Base-by-base conservation (phyloP, 2,113 vertebrate species). In the Columbina picui region DNA sequence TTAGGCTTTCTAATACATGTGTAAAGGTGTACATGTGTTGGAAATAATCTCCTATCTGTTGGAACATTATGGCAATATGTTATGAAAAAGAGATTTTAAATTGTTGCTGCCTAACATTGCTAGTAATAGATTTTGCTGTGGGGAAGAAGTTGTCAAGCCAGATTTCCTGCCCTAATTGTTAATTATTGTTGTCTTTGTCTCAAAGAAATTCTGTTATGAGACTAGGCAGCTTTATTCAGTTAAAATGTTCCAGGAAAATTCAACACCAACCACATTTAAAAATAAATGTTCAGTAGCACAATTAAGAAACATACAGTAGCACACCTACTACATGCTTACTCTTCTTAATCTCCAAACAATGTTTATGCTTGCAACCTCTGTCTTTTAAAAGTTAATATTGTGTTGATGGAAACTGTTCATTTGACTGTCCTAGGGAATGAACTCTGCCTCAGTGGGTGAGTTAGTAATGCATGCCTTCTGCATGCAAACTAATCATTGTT, bases 121-220 rank as follows among this genome's bases (percentile, higher is more conserved):
- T 91, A 70, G 84, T 82, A 93, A 92, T 94, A 92, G 80, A 93
- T 93, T 97, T 96, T 94, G 59, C 92, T 95, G 81, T 90, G 38
- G 49, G 84, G 29, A 90, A 53, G 32, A 87, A 89, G 53, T 76
- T 91, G 79, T 93, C 2, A 9, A 69, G 83, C 49, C 90, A 95
- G 55, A 82, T 96, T 77, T 96, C 32, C 56, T 91, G 55, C 63
- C 20, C 75, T 96, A 94, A 92, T 96, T 96, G 90, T 83, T 97
- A 97, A 97, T 97, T 95, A 92, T 91, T 88, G 68, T 91, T 96
- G 86, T 77, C 74, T 91, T 94, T 97, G 76, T 93, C 41, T 95
- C 78, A 89, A 92, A 87, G 25, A 95, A 96, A 94, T 78, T 95
- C 55, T 94, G 41, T 96, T 94, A 85, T 64, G 73, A 87, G 67